A percentile compares a stretch with the other conserved stretches of the same genome.
Conservation (phyloP, 2,797 vertebrate genomes). For the Pempheris klunzingeri region DNA sequence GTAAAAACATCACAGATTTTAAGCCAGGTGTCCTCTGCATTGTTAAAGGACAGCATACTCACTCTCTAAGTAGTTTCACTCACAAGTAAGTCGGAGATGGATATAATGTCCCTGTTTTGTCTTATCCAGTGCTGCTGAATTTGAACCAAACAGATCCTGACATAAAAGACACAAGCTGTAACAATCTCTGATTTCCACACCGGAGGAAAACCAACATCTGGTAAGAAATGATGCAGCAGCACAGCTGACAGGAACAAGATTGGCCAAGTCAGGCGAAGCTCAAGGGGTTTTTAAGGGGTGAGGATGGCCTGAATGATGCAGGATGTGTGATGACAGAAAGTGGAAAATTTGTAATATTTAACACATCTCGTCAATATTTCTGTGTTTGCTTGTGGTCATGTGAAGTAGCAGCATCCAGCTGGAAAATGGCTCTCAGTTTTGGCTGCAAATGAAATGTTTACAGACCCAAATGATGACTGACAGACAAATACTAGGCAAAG, state of each 20-base stretch:
- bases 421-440: not conserved
- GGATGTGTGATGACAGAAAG: slow-evolving; percentile 24
- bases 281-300: slow-evolving; percentile 41
- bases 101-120: slow-evolving; percentile 2
- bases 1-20: slow-evolving; percentile 14
- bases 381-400: slow-evolving; percentile 10
- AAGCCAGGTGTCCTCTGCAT: slow-evolving; percentile 15
- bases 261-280: slow-evolving; percentile 54
- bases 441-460: slow-evolving; percentile 4
- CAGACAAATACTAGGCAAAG: not conserved
- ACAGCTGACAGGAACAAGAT: slow-evolving; percentile 55
- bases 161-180: slow-evolving; percentile 44
- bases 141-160: slow-evolving; percentile 54
- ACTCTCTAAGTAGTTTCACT: slow-evolving; percentile 7
- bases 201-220: slow-evolving; percentile 54
- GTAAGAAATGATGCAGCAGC: slow-evolving; percentile 52
- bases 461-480: slow-evolving; percentile 11
- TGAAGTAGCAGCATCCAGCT: slow-evolving; percentile 5
- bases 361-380: slow-evolving; percentile 31
- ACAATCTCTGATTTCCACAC: slow-evolving; percentile 55
- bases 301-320: slow-evolving; percentile 39
- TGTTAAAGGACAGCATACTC: slow-evolving; percentile 8
- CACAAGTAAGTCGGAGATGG: slow-evolving; percentile 14
- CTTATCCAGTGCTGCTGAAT: slow-evolving; percentile 13
- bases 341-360: slow-evolving; percentile 34